Conservation (phyloP, 35 echinoderm and acorn worm species). For the Diadema setosum region DNA sequence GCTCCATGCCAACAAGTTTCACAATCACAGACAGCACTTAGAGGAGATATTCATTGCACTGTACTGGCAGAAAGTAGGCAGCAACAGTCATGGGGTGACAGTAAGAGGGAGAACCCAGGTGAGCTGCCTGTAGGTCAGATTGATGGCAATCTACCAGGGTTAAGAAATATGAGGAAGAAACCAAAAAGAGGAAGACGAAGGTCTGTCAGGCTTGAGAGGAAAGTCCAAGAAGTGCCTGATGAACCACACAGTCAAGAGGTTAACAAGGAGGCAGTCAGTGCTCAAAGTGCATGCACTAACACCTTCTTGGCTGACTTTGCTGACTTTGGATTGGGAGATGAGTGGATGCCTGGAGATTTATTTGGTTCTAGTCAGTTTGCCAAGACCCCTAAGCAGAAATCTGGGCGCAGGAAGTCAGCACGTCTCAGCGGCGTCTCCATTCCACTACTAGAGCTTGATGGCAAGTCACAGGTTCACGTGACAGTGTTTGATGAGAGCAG, state of each 20-base stretch:
- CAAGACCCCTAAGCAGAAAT: neutral
- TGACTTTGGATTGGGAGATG: constrained; percentile 1
- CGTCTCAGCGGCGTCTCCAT: neutral
- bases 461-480: neutral
- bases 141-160: too few species aligned
- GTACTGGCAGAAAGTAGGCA: too few species aligned
- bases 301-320: neutral
- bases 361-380: neutral
- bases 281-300: neutral
- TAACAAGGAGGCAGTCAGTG: neutral
- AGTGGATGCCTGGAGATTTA: neutral
- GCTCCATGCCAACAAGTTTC: too few species aligned
- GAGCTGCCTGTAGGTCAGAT: too few species aligned
- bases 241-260: neutral
- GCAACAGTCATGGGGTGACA: too few species aligned
- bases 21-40: too few species aligned
- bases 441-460: neutral
- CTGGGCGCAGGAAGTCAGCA: neutral
- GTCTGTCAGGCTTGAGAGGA: neutral
- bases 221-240: neutral
- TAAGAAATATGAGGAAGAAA: too few species aligned
- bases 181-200: neutral
- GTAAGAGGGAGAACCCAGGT: too few species aligned
- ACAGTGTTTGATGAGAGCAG: neutral
- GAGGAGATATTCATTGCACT: too few species aligned